phyloP scores from a whole-genome alignment of 2,888 invertebrate genomes.

The Eupeodes latifasciatus region DNA sequence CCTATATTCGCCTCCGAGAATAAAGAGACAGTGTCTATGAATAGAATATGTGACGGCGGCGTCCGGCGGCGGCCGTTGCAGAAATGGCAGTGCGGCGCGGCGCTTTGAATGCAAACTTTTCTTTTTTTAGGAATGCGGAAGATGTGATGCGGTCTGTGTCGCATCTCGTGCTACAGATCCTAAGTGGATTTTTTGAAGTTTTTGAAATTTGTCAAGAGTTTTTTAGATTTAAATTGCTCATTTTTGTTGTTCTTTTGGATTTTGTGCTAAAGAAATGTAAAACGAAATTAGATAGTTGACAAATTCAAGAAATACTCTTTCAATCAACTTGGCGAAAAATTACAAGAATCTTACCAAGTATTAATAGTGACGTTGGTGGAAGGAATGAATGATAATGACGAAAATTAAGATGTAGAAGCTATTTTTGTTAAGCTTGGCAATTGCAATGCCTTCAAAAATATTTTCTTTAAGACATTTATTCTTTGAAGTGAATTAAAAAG shows the following conservation, averaged over 20 bases:
- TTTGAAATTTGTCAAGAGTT: conserved; percentile 22
- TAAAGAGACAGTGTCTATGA: conserved; percentile 6
- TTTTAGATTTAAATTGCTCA: neutral
- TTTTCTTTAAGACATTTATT: too few relatives aligned
- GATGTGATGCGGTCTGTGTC: neutral
- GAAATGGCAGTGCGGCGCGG: neutral
- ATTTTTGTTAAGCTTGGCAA: too few relatives aligned
- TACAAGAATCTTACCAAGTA: neutral
- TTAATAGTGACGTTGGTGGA: neutral
- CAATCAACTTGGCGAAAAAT: neutral
- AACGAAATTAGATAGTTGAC: conserved; percentile 12
- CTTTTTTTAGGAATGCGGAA: conserved; percentile 23
- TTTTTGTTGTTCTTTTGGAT: neutral
- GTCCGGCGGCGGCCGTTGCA: neutral
- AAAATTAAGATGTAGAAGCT: too few relatives aligned
- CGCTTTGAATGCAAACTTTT: conserved; percentile 14
- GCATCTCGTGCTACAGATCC: neutral
- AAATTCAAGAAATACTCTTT: neutral
- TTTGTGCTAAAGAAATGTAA: neutral
- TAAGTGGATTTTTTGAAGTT: conserved; percentile 23
- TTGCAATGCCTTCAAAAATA: too few relatives aligned
- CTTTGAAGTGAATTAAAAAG: too few relatives aligned
- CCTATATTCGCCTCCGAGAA: neutral
- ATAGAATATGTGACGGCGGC: neutral
- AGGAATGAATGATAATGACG: neutral